These are phyloP conservation scores for Mercenaria mercenaria DNA, from an alignment of 1,140 invertebrate genomes.

Conservation along the genomic window DNA sequence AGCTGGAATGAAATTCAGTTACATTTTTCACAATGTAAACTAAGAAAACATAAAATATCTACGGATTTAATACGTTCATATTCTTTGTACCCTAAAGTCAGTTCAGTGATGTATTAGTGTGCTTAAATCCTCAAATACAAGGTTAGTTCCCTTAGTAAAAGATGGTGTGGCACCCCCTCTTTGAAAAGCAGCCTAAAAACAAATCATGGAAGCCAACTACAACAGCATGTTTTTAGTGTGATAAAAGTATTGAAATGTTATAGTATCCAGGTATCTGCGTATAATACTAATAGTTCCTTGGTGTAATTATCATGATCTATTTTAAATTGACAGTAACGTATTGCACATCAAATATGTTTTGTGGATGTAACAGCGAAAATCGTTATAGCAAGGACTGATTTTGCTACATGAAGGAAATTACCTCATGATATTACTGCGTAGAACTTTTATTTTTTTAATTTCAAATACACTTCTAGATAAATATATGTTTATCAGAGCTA, in stretches of 20 bases:
- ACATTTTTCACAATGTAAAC: no score
- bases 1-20: no score
- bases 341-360: not conserved
- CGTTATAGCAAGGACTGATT: not conserved
- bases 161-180: not conserved
- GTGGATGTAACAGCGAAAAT: slow-evolving; percentile 11
- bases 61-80: no score
- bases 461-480: not conserved
- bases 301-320: not conserved
- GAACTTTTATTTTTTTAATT: no score
- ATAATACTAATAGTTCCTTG: no score
- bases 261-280: no score
- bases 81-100: no score
- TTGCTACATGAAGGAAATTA: no score
- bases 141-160: slow-evolving; percentile 7
- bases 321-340: not conserved
- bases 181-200: not conserved
- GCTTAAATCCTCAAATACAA: not conserved
- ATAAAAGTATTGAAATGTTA: not conserved
- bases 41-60: no score
- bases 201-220: not conserved
- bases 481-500: no score
- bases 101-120: no score
- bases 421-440: no score
- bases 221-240: not conserved